Conservation (phyloP, 2,113 vertebrate genomes). For the Hemiprocne comata region DNA sequence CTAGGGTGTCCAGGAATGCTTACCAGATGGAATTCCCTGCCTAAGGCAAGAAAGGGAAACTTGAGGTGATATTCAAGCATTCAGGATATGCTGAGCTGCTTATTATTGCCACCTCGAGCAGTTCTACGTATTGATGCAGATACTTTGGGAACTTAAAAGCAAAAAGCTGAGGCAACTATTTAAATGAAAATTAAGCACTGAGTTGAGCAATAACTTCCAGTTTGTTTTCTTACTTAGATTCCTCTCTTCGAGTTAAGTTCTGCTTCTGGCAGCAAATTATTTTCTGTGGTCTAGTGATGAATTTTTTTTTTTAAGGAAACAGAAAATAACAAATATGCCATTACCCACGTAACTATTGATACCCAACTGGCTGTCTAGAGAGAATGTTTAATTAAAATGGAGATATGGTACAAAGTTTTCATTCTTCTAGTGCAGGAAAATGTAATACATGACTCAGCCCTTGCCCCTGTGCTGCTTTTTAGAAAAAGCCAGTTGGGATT, state of each 20-base stretch:
- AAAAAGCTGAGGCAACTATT: not conserved
- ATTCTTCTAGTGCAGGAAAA: not conserved
- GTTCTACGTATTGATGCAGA: not conserved
- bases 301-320: not conserved
- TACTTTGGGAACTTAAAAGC: not conserved
- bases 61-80: not conserved
- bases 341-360: not conserved
- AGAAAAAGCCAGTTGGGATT: constrained; percentile 13
- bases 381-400: constrained; percentile 32
- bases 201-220: not conserved
- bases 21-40: not conserved
- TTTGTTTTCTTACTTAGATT: not conserved
- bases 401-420: not conserved
- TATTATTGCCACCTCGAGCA: not conserved
- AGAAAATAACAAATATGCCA: not conserved
- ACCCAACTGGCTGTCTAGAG: not conserved
- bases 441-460: constrained; percentile 30
- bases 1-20: not conserved
- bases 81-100: not conserved
- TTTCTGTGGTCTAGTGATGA: not conserved
- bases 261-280: not conserved
- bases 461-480: not conserved
- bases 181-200: not conserved
- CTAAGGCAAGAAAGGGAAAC: not conserved
- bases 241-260: not conserved